A percentile compares a stretch with the other conserved stretches of the same genome.
Conservation (phyloP, 2,888 invertebrate species). For the Zelleria hepariella region DNA sequence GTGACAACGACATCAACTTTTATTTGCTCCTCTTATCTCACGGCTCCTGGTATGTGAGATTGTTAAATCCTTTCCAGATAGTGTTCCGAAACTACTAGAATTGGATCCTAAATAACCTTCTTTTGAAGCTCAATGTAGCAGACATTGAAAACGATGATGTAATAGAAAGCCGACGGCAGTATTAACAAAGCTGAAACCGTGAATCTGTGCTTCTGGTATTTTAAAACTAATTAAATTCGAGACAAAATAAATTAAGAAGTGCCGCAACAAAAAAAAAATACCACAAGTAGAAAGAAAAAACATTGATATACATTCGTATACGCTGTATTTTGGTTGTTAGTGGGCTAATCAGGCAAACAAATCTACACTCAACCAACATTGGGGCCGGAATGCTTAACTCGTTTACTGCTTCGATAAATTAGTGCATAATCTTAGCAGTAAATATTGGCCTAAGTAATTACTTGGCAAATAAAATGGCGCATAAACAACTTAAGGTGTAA, state of each 20-base stretch:
- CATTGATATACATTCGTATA: too few relatives aligned
- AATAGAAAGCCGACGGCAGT: not conserved
- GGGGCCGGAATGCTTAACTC: not conserved
- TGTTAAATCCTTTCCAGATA: slow-evolving; percentile 39
- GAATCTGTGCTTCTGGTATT: too few relatives aligned
- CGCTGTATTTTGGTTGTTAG: not conserved
- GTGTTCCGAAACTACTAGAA: slow-evolving; percentile 40
- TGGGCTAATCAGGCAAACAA: not conserved
- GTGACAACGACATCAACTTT: slow-evolving; percentile 43
- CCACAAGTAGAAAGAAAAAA: too few relatives aligned
- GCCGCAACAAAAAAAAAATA: too few relatives aligned
- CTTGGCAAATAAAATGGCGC: not conserved
- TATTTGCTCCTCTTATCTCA: slow-evolving; percentile 59
- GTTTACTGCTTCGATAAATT: not conserved
- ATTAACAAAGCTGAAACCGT: too few relatives aligned
- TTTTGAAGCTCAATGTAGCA: not conserved
- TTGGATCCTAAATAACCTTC: not conserved
- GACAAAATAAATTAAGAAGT: too few relatives aligned
- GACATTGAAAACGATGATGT: not conserved
- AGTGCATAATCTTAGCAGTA: not conserved
- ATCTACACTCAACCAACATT: not conserved
- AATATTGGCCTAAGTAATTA: not conserved
- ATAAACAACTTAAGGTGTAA: not conserved
- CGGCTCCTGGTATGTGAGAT: slow-evolving; percentile 53
- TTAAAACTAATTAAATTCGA: too few relatives aligned